Evolutionary conservation across 2,113 vertebrate genomes (phyloP).

Genomic region (Promerops cafer): DNA sequence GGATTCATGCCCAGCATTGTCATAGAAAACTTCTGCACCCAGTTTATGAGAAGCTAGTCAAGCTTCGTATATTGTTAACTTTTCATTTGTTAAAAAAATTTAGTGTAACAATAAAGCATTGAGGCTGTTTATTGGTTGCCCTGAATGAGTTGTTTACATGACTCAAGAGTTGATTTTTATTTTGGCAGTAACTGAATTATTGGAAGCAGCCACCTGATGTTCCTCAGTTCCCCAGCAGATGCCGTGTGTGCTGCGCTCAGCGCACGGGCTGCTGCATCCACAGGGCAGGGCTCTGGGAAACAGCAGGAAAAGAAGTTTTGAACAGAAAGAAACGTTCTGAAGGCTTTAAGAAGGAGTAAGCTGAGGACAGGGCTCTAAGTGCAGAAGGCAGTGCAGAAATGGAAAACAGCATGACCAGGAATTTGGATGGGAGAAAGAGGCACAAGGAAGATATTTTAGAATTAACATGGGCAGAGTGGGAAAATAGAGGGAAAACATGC

Average conservation of each 20-base stretch:
- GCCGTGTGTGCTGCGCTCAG: not conserved
- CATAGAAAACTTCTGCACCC: not conserved
- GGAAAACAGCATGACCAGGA: not conserved
- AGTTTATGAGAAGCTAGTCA: not conserved
- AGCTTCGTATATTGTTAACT: not conserved
- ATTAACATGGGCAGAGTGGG: not conserved
- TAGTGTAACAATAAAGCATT: not conserved
- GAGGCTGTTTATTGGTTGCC: not conserved
- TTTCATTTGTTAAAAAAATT: not conserved
- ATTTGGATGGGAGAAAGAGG: not conserved
- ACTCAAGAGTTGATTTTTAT: not conserved
- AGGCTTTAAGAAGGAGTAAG: not conserved
- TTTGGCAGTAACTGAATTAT: accelerated
- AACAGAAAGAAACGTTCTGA: not conserved
- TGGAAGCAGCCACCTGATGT: not conserved
- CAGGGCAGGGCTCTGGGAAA: not conserved
- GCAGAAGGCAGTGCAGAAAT: not conserved
- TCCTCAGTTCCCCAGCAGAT: constrained; percentile 29
- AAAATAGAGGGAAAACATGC: accelerated
- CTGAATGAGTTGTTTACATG: not conserved
- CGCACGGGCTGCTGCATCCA: accelerated
- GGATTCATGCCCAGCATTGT: constrained; percentile 19
- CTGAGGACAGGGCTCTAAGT: not conserved
- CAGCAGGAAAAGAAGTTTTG: not conserved
- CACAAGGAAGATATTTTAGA: not conserved